These are phyloP conservation scores for Alcedo quadribrachys DNA, from an alignment of 2,797 vertebrate genomes.

Conservation along the genomic window DNA sequence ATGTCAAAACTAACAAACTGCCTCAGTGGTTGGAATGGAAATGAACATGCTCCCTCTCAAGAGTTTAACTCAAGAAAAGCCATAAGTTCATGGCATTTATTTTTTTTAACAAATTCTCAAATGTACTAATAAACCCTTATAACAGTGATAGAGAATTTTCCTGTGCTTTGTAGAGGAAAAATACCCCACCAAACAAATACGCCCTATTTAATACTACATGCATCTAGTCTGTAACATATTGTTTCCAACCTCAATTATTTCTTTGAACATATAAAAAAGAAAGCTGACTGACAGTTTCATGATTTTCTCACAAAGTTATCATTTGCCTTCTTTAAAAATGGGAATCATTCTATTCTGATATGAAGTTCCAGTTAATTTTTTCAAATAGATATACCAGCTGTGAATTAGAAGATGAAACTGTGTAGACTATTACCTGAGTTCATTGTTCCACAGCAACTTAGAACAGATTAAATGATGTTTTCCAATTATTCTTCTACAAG, in stretches of 20 bases:
- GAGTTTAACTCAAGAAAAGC: constrained; percentile 1
- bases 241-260: constrained; percentile 25
- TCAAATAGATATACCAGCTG: constrained; percentile 28
- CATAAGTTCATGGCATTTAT: not conserved
- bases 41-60: constrained; percentile 51
- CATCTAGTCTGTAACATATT: not conserved
- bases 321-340: constrained; percentile 27
- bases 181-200: not conserved
- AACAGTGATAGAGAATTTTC: not conserved
- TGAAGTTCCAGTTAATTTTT: constrained; percentile 40
- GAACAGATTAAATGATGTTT: constrained; percentile 14
- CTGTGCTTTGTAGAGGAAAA: not conserved
- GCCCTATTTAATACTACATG: constrained; percentile 1
- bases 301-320: not conserved
- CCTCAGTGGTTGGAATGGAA: constrained; percentile 44
- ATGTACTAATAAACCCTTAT: constrained; percentile 2
- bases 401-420: constrained; percentile 42
- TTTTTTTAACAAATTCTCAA: constrained; percentile 24
- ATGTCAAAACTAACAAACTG: not conserved
- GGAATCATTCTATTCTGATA: constrained; percentile 38
- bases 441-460: constrained; percentile 64
- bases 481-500: constrained; percentile 28
- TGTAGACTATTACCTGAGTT: constrained; percentile 73
- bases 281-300: not conserved
- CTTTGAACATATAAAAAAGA: not conserved